A percentile compares a stretch with the other conserved stretches of the same genome.
Conservation (phyloP, 2,888 invertebrate species). For the Watsonalla binaria region DNA sequence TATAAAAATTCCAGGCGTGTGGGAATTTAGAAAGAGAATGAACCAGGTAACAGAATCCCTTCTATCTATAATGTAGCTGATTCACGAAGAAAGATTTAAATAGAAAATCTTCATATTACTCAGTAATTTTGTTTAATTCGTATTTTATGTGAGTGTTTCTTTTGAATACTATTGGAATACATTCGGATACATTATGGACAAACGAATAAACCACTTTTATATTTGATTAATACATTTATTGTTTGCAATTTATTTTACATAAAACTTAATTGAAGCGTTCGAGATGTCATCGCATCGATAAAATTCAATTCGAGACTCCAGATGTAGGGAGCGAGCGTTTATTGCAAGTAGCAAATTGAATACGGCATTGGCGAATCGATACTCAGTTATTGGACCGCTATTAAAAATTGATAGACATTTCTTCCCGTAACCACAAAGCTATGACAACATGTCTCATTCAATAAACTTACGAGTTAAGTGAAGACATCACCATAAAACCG, state of each 20-base stretch:
- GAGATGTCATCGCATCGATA: constrained; percentile 58
- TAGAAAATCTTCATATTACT: background rate
- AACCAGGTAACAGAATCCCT: background rate
- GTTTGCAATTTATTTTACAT: constrained; percentile 24
- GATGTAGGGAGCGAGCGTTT: constrained; percentile 59
- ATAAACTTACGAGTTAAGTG: background rate
- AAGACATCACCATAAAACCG: background rate
- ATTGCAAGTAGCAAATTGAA: constrained; percentile 68
- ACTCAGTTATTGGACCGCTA: constrained; percentile 63
- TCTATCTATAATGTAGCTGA: background rate
- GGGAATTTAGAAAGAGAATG: background rate
- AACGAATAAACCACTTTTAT: constrained; percentile 3
- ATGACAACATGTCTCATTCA: background rate
- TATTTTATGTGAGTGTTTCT: background rate
- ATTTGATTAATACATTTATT: constrained; percentile 20
- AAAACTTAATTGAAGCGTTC: constrained; percentile 67
- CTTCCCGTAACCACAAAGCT: constrained; percentile 3
- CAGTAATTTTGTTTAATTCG: background rate
- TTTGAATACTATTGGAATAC: too few species aligned
- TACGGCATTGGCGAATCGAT: constrained; percentile 51
- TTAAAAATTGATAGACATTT: constrained; percentile 46
- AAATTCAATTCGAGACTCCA: constrained; percentile 71
- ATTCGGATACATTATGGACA: background rate
- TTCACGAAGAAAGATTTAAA: background rate
- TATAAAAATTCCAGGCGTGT: background rate